These are phyloP conservation scores for Dicyrtoma fusca DNA, from an alignment of 2,888 invertebrate species.

Conservation along the genomic window DNA sequence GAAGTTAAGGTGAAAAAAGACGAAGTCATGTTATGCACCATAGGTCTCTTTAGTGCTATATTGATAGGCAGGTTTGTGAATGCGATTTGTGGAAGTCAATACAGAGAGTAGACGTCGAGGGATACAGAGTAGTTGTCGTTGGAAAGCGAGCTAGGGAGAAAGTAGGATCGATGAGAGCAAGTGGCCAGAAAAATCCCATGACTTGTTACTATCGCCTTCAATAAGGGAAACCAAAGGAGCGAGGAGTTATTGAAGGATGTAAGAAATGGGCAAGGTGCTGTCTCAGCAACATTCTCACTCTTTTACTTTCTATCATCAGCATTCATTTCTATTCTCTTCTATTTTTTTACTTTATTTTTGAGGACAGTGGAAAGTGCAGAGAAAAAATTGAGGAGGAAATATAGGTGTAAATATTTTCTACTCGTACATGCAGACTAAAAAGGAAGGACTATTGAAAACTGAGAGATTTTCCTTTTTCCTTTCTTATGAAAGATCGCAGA, in stretches of 20 bases:
- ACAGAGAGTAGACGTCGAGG: neutral
- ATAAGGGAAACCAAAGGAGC: neutral
- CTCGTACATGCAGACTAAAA: too few relatives aligned
- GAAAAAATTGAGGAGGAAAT: too few relatives aligned
- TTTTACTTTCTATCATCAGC: neutral
- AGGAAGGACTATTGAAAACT: too few relatives aligned
- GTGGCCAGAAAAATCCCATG: conserved; percentile 10
- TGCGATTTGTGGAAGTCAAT: too few relatives aligned
- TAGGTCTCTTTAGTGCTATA: too few relatives aligned
- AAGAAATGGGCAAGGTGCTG: neutral
- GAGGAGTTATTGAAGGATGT: neutral
- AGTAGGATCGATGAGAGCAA: conserved; percentile 4
- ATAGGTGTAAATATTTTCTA: too few relatives aligned
- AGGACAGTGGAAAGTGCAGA: too few relatives aligned
- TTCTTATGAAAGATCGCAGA: neutral
- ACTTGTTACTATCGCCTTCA: conserved; percentile 7
- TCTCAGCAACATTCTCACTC: conserved; percentile 15
- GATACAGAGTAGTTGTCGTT: too few relatives aligned
- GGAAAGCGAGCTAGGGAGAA: neutral
- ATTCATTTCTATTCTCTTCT: neutral
- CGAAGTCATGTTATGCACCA: too few relatives aligned
- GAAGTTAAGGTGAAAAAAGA: too few relatives aligned
- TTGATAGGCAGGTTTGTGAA: too few relatives aligned
- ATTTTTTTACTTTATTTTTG: neutral
- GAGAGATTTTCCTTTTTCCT: conserved; percentile 1